Conservation (phyloP, 1,140 invertebrate species). For the Neodiprion virginianus region DNA sequence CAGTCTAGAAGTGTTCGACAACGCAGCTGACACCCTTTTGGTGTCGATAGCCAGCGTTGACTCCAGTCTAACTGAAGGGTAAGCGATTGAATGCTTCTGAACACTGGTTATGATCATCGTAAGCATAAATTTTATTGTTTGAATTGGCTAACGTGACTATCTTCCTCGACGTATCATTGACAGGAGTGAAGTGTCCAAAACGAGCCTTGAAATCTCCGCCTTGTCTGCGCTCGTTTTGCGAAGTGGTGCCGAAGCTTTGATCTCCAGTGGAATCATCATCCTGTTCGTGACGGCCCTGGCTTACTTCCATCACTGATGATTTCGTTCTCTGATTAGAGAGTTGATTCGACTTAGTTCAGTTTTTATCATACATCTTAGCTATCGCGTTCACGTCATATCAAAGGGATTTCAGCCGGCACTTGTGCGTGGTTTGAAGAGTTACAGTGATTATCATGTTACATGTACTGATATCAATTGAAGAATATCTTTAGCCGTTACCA, state of each 20-base stretch:
- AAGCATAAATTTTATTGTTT: no score
- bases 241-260: neutral
- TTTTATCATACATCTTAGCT: no score
- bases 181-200: neutral
- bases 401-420: no score
- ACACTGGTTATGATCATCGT: neutral
- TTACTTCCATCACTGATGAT: neutral
- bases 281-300: neutral
- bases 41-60: neutral
- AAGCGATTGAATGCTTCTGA: neutral
- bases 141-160: neutral
- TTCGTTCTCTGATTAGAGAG: no score
- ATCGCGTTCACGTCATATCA: no score
- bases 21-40: neutral
- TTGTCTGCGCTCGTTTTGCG: neutral
- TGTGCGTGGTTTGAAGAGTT: no score
- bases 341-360: no score
- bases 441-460: no score
- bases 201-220: neutral
- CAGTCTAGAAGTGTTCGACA: neutral
- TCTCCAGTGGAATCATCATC: neutral
- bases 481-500: no score
- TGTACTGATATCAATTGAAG: no score
- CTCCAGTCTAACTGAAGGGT: neutral
- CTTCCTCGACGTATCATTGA: neutral